These are phyloP conservation scores for Dicerorhinus sumatrensis DNA, from an alignment of 2,113 vertebrate species.

Conservation along the genomic window DNA sequence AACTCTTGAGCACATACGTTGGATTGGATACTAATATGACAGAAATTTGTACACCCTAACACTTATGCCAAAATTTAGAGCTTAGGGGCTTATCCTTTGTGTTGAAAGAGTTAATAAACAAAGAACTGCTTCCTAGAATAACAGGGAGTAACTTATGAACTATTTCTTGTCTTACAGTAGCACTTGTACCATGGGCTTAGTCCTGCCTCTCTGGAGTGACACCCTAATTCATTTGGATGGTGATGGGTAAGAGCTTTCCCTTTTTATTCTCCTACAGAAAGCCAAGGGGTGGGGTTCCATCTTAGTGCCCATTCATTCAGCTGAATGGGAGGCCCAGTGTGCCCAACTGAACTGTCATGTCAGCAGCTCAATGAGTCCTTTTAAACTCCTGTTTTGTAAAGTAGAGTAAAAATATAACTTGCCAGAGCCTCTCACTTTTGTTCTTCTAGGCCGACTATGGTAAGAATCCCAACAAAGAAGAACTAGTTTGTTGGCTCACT, in stretches of 20 bases:
- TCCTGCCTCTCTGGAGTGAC: slow-evolving; percentile 98
- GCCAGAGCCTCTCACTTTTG: slow-evolving; percentile 62
- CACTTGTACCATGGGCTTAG: slow-evolving; percentile 95
- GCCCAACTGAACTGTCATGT: slow-evolving; percentile 53
- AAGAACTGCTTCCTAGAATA: slow-evolving; percentile 42
- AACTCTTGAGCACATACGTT: not conserved
- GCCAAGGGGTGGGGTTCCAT: not conserved
- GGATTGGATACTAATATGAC: not conserved
- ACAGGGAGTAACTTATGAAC: slow-evolving; percentile 63
- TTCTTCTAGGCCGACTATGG: slow-evolving; percentile 32
- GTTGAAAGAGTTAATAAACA: slow-evolving; percentile 62
- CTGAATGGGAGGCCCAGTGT: slow-evolving; percentile 57
- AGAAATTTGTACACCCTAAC: slow-evolving; percentile 15
- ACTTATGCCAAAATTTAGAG: slow-evolving; percentile 2
- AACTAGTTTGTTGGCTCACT: slow-evolving; percentile 56
- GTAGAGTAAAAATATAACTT: slow-evolving; percentile 64
- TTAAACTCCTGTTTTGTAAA: slow-evolving; percentile 71
- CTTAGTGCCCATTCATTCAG: slow-evolving; percentile 64
- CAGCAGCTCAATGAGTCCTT: slow-evolving; percentile 63
- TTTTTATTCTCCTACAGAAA: slow-evolving; percentile 24
- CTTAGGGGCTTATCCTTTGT: not conserved
- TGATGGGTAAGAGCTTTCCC: slow-evolving; percentile 93
- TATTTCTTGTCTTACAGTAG: slow-evolving; percentile 86
- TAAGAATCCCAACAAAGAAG: slow-evolving; percentile 70
- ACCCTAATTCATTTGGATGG: slow-evolving; percentile 99